Conservation (phyloP, 2,113 vertebrate species). For the Scartelaos histophorus region DNA sequence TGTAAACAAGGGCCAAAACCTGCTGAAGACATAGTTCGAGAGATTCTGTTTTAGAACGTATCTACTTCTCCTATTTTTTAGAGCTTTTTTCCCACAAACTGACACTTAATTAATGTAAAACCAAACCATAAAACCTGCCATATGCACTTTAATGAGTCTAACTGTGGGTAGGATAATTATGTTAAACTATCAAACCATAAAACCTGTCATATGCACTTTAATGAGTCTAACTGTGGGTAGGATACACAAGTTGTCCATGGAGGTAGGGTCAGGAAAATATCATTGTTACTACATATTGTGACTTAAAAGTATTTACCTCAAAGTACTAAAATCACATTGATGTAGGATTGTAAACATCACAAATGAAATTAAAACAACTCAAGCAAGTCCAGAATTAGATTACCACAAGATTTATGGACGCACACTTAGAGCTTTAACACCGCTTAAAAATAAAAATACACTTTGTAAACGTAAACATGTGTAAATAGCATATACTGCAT, state of each 20-base stretch:
- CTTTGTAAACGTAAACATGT: background rate
- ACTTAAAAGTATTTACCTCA: background rate
- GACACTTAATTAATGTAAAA: too few species aligned
- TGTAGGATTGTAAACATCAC: conserved; percentile 23
- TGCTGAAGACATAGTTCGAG: too few species aligned
- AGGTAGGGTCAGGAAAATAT: background rate
- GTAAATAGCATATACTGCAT: conserved; percentile 6
- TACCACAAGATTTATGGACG: conserved; percentile 7
- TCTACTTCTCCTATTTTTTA: too few species aligned
- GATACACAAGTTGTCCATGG: background rate
- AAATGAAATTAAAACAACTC: conserved; percentile 12
- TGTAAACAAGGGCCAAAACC: too few species aligned
- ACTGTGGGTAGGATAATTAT: too few species aligned
- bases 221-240: too few species aligned
- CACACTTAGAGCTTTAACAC: background rate
- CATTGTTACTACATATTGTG: background rate
- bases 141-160: too few species aligned
- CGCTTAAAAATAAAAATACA: conserved; percentile 6
- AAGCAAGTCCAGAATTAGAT: conserved; percentile 7
- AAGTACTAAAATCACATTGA: background rate
- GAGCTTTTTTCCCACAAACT: too few species aligned
- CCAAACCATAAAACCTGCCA: too few species aligned
- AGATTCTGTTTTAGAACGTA: too few species aligned
- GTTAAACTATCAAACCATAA: too few species aligned
- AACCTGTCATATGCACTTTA: too few species aligned